Conservation (phyloP, 2,888 invertebrate species). For the Megaustenia siamemsis region DNA sequence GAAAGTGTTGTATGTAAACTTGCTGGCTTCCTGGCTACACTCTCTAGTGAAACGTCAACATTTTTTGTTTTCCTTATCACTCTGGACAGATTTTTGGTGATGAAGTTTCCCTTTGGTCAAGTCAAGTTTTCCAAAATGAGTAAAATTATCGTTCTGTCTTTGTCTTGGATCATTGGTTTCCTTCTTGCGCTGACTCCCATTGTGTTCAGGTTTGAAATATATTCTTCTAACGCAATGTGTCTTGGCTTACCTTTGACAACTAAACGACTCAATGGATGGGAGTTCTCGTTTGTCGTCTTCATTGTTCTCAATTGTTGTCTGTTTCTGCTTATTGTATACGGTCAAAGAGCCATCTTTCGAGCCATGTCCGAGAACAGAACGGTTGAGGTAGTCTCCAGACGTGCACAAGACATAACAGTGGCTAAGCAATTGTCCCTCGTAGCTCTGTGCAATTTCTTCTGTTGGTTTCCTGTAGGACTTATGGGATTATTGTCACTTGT, state of each 20-base stretch:
- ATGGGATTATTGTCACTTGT: constrained; percentile 11
- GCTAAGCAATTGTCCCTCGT: constrained; percentile 72
- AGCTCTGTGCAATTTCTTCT: constrained; percentile 69
- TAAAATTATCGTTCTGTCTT: constrained; percentile 63
- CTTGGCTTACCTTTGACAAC: background rate
- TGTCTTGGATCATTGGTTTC: constrained; percentile 53
- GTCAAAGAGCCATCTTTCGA: constrained; percentile 74
- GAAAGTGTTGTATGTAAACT: constrained; percentile 75
- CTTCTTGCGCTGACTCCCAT: background rate
- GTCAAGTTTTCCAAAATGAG: background rate
- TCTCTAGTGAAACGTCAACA: constrained; percentile 75
- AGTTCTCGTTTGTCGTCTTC: constrained; percentile 56
- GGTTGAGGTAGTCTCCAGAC: constrained; percentile 24
- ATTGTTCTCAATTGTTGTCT: constrained; percentile 71
- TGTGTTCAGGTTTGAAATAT: too few relatives aligned
- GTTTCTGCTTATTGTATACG: constrained; percentile 72
- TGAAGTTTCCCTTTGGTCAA: constrained; percentile 82
- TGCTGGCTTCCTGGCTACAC: constrained; percentile 79
- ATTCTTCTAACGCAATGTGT: constrained; percentile 9
- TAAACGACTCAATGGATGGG: background rate
- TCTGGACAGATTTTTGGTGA: constrained; percentile 84
- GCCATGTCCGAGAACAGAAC: constrained; percentile 14
- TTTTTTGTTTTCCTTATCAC: constrained; percentile 83
- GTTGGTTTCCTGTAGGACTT: constrained; percentile 68
- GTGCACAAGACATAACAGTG: constrained; percentile 63